A percentile compares a stretch with the other conserved stretches of the same genome.
These are phyloP conservation scores for Peromyscus nudipes DNA, from an alignment of 2,797 vertebrate genomes.

Conservation along the genomic window DNA sequence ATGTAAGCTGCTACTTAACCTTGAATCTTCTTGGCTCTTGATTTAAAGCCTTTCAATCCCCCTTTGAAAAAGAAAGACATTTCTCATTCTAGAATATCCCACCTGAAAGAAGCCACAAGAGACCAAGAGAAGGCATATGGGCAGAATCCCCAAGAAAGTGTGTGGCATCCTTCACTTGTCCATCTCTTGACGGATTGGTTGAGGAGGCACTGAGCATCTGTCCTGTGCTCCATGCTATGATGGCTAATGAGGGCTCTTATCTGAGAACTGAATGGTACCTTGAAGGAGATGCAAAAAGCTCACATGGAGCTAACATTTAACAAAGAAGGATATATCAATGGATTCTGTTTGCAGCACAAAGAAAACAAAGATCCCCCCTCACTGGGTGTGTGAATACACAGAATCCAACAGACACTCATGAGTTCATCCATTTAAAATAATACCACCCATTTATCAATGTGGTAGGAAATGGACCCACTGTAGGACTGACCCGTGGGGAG, in stretches of 20 bases:
- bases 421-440: not conserved
- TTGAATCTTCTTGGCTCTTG: slow-evolving; percentile 71
- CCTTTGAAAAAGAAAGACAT: slow-evolving; percentile 65
- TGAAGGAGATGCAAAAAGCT: not conserved
- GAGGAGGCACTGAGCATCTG: not conserved
- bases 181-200: not conserved
- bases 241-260: not conserved
- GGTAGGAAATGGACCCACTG: not conserved
- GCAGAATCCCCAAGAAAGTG: not conserved
- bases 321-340: not conserved
- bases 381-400: accelerated
- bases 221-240: not conserved
- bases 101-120: slow-evolving; percentile 32
- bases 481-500: too few relatives aligned
- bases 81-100: slow-evolving; percentile 70
- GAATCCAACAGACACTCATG: not conserved
- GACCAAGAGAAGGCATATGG: not conserved
- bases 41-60: slow-evolving; percentile 72
- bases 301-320: not conserved
- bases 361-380: not conserved
- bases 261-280: not conserved
- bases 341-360: not conserved
- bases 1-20: slow-evolving; percentile 73
- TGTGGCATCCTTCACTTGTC: not conserved
- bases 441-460: too few relatives aligned